Conservation (phyloP, 2,797 vertebrate genomes). For the Rhynchonycteris naso region DNA sequence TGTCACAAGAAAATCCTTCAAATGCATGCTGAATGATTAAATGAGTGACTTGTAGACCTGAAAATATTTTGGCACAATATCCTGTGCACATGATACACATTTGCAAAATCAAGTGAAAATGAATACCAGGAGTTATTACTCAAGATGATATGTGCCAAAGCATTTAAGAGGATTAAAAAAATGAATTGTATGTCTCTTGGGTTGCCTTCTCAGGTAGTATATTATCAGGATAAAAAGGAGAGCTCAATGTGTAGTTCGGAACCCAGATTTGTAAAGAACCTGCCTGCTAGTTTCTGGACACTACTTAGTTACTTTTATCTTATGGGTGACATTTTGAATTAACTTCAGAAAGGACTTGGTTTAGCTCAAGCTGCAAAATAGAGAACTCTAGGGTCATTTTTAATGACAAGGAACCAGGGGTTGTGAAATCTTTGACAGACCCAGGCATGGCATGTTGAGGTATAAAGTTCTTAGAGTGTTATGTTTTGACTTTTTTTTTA, state of each 20-base stretch:
- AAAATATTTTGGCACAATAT: background rate
- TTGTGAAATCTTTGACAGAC: background rate
- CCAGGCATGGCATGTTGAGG: background rate
- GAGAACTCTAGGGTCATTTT: background rate
- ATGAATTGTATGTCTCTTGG: background rate
- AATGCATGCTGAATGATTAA: slow-evolving; percentile 10
- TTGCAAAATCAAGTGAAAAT: slow-evolving; percentile 41
- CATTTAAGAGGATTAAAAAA: background rate
- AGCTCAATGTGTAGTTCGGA: background rate
- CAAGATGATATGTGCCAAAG: background rate
- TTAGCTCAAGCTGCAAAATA: background rate
- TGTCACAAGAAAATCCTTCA: background rate
- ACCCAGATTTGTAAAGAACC: background rate
- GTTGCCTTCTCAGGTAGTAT: background rate
- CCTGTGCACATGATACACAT: background rate
- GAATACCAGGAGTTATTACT: background rate
- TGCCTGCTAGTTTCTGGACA: slow-evolving; percentile 2
- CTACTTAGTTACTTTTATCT: background rate
- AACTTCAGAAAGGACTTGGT: background rate
- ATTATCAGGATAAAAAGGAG: background rate
- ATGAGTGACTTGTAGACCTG: background rate
- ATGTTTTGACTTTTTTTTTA: background rate
- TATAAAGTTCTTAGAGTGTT: background rate
- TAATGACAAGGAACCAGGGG: background rate
- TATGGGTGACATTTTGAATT: slow-evolving; percentile 25